A percentile compares a stretch with the other conserved stretches of the same genome.
Conservation (phyloP, 2,113 vertebrate species). For the Syngnathus scovelli region DNA sequence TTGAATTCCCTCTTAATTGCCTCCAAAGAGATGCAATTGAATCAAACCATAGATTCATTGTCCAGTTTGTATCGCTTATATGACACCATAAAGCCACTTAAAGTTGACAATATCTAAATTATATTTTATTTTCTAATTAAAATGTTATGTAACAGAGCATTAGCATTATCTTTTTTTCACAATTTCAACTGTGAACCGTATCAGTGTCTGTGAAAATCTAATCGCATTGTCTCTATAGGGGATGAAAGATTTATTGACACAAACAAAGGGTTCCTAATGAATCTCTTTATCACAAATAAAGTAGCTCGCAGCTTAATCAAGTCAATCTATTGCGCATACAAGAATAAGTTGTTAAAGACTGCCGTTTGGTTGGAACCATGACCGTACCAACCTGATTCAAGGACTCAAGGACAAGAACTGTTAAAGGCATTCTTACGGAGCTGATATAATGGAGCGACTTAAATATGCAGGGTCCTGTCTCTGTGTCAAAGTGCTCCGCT, state of each 20-base stretch:
- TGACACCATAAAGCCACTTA: background rate
- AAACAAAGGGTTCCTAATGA: background rate
- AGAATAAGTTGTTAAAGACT: constrained; percentile 44
- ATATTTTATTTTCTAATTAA: background rate
- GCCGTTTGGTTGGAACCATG: constrained; percentile 42
- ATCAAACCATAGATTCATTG: background rate
- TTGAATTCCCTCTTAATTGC: background rate
- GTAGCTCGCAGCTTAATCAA: background rate
- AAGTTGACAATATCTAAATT: background rate
- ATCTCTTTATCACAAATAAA: background rate
- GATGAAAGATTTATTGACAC: background rate
- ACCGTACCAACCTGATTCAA: constrained; percentile 25
- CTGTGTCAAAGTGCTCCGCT: constrained; percentile 47
- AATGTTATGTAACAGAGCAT: background rate
- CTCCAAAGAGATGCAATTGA: background rate
- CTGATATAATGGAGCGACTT: constrained; percentile 41
- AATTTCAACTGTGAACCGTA: background rate
- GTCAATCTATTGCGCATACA: constrained; percentile 36
- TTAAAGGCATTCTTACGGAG: constrained; percentile 23
- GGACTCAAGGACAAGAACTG: constrained; percentile 47
- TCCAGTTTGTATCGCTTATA: background rate
- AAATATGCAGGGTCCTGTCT: constrained; percentile 44
- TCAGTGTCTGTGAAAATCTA: background rate
- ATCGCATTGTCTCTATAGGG: background rate
- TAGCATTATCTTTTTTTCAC: background rate